Evolutionary conservation across 1,140 invertebrate species (phyloP).

Genomic region (Coptotermes formosanus): DNA sequence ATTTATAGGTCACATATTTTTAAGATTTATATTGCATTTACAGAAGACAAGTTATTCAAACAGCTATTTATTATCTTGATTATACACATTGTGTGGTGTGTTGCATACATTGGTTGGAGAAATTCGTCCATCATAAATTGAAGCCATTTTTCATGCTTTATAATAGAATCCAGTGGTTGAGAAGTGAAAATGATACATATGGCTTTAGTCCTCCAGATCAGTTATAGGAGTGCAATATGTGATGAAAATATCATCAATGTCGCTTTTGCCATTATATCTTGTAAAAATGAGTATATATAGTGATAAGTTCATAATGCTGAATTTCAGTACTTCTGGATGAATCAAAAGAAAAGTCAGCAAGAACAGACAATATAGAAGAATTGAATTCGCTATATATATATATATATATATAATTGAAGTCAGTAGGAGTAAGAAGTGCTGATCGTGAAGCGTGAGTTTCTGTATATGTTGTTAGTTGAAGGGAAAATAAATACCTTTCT

Average conservation of each 20-base stretch:
- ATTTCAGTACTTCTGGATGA: background rate
- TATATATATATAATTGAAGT: too few relatives aligned
- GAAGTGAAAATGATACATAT: slow-evolving; percentile 8
- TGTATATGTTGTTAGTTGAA: too few relatives aligned
- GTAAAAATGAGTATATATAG: slow-evolving; percentile 18
- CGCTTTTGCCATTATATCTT: background rate
- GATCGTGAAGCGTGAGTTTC: too few relatives aligned
- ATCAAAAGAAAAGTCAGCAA: too few relatives aligned
- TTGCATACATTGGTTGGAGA: background rate
- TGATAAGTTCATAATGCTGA: background rate
- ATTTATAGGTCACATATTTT: background rate
- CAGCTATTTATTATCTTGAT: background rate
- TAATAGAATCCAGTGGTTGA: background rate
- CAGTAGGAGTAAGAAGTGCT: too few relatives aligned
- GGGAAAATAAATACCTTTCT: too few relatives aligned
- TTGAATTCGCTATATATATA: too few relatives aligned
- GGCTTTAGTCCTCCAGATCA: background rate
- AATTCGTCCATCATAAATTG: background rate
- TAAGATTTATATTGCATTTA: background rate
- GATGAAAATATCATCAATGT: background rate
- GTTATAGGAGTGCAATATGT: slow-evolving; percentile 2
- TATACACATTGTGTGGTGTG: background rate
- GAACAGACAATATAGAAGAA: too few relatives aligned
- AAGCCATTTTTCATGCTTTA: background rate
- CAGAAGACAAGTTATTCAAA: background rate